These are phyloP conservation scores for Mnemiopsis leidyi DNA, from an alignment of 37 sponge, comb jelly and placozoan genomes.

Conservation along the genomic window DNA sequence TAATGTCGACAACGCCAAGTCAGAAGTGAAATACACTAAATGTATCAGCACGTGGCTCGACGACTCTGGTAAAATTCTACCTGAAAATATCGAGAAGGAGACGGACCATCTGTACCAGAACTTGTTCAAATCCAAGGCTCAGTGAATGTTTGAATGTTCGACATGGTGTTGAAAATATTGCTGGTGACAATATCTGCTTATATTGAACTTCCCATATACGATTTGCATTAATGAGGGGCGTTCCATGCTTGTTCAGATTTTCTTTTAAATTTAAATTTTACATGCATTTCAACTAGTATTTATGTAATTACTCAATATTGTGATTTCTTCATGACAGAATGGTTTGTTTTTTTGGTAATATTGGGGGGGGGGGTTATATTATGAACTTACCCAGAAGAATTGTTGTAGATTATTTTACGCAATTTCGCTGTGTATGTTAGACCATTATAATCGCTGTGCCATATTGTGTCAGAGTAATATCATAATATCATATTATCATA, in stretches of 20 bases:
- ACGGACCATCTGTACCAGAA: neutral
- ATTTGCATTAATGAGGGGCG: no score
- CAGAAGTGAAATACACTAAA: slow-evolving; percentile 9
- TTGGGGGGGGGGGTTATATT: no score
- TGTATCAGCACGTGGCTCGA: slow-evolving; percentile 61
- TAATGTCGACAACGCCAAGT: neutral
- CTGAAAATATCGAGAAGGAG: neutral
- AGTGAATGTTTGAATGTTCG: neutral
- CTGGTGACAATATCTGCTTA: neutral
- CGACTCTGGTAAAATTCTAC: slow-evolving; percentile 1
- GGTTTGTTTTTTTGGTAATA: no score
- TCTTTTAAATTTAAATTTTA: neutral
- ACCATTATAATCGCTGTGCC: no score
- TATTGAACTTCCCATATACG: no score
- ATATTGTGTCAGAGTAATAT: no score
- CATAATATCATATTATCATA: no score
- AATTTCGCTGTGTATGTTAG: no score
- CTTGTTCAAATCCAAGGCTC: slow-evolving; percentile 16
- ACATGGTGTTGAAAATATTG: neutral
- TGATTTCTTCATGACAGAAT: no score
- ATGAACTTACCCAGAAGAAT: no score
- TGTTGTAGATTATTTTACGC: no score
- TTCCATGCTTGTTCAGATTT: no score
- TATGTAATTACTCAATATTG: neutral
- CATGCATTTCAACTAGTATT: neutral